Evolutionary conservation across 1,140 invertebrate species (phyloP), one percentile per base, ranked within the genome.

Genomic region (Drosophila bocqueti): DNA sequence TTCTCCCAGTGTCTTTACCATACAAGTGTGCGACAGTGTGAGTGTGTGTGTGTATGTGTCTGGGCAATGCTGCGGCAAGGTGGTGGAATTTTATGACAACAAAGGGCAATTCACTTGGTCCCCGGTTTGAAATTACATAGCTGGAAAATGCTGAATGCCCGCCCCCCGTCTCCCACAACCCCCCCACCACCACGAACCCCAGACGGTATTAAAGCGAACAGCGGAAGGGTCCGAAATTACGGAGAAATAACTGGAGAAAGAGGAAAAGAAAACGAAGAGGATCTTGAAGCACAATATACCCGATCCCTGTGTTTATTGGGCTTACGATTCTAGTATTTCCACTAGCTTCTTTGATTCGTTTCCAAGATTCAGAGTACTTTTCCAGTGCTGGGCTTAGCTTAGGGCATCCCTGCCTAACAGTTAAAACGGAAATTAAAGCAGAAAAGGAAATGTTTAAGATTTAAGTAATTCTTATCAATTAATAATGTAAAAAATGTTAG

Each of bases 1-100:
- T 55, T 57, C 21, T 26, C 0, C 0, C 54, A 24, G 54, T 57
- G 54, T 57, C 4, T 40, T 24, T 40, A 16, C 21, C 11, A 18
- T 31, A 18, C 18, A 18, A 31, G 13, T 57, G 38, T 42, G 29
- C 13, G 24, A 11, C 13, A 24, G 31, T 42, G 38, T 11, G 15
- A 2, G 40, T 42, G 40, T 11, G 29, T 59, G 31, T n/a, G 36
- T 15, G 43, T 54, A 9, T 58, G 43, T 62, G 72, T 55, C 34
- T 54, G 58, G 52, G 36, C 52, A 42, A 38, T 54, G 31, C 58
- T 57, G 21, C 21, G 36, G 46, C 73, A 86, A 79, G 83, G 83
- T 86, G 83, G 83, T 86, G 83, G 83, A 86, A 86, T 86, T 86
- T 86, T 69, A 79, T 79, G 83, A 77, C 74, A 77, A 77, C 75